Base-by-base conservation (phyloP, 2,113 vertebrate species). In the Ia io region DNA sequence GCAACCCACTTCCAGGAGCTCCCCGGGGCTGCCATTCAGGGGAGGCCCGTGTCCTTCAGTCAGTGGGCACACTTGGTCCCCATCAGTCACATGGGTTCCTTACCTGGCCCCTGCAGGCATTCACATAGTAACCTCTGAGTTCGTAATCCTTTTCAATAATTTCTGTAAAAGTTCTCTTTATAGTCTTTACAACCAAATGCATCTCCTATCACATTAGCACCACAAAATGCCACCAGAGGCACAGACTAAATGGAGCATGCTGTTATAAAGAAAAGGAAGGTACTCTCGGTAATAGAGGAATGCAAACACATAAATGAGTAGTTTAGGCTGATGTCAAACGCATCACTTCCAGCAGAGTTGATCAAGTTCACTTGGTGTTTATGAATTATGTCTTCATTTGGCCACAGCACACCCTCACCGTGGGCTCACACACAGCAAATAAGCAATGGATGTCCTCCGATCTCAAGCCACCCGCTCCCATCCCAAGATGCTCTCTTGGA, bases 11-110 rank as follows among this genome's bases (percentile, higher is more conserved):
- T 35, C 44, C 22, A 42, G 17, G 22, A 59, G 53, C 35, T 2
- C 0, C 9, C 47, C 0, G 1, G 17, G 4, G 30, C 30, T 28
- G 4, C 5, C 17, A 14, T 32, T 23, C 5, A 3, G 9, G 18
- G 32, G 49, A n/a, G 28, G 8, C 25, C 32, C 10, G 0, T 12
- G 18, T 37, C 9, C n/a, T 47, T 9, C n/a, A 6, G 9, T 47
- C 3, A 67, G 42, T 18, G 0, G 13, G 40, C 23, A 51, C 40
- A 74, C 63, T 35, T 5, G 4, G 53, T 28, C 77, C n/a, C 8
- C 13, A 6, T 35, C 11, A 8, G 22, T 14, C 74, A 53, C 16
- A 0, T 0, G 1, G 17, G 3, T 13, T 7, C 25, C n/a, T 47
- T 63, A 70, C 25, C 74, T 59, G 74, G 5, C 9, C 59, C 47